A percentile compares a stretch with the other conserved stretches of the same genome.
phyloP scores from a whole-genome alignment of 2,797 vertebrate genomes.

The Liasis olivaceus region DNA sequence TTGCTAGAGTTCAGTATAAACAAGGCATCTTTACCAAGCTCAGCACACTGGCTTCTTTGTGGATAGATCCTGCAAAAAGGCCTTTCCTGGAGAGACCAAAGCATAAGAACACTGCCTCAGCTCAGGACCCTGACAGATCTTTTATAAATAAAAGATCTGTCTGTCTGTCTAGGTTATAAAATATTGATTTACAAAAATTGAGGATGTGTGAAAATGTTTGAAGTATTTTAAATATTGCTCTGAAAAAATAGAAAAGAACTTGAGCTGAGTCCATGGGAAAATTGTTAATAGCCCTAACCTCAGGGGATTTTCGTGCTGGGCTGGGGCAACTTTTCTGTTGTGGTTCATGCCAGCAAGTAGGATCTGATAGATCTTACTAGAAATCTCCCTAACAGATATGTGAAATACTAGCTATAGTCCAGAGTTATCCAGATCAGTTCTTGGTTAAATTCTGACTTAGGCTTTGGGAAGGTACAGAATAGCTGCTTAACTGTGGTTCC shows the following conservation, averaged over 20 bases:
- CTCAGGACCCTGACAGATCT: background rate
- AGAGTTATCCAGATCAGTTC: background rate
- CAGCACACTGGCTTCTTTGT: conserved; percentile 57
- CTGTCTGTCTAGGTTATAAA: conserved; percentile 25
- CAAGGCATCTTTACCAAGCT: conserved; percentile 52
- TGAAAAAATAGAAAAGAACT: conserved; percentile 48
- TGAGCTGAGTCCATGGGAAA: conserved; percentile 53
- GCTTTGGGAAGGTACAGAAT: background rate
- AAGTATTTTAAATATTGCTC: conserved; percentile 31
- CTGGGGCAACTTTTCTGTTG: background rate
- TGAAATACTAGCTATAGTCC: background rate
- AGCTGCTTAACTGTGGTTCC: conserved; percentile 51
- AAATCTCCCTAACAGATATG: background rate
- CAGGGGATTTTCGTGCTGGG: background rate
- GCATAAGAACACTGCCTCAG: conserved; percentile 34
- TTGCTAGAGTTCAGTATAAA: conserved; percentile 52
- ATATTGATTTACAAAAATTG: conserved; percentile 45
- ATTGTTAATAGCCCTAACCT: conserved; percentile 36
- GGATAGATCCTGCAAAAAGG: conserved; percentile 19
- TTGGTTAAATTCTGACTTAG: background rate
- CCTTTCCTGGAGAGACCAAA: conserved; percentile 47
- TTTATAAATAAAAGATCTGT: background rate
- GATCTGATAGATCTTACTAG: background rate
- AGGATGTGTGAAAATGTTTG: conserved; percentile 8
- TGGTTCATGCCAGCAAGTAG: background rate